phyloP scores from a whole-genome alignment of 2,888 invertebrate genomes.

The Maniola hyperantus region DNA sequence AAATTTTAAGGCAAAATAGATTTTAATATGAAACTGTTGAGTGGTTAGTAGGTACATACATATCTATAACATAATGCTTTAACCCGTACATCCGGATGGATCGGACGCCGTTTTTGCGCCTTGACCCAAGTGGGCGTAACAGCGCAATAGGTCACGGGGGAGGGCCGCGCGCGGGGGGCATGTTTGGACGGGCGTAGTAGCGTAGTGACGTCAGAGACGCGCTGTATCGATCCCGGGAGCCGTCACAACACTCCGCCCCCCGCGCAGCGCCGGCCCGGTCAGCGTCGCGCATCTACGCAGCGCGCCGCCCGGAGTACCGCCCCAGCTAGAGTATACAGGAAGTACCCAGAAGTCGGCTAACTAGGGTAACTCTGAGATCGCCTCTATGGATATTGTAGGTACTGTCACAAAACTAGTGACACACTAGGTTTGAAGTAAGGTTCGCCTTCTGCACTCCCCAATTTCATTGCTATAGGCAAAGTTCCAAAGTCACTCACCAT shows the following conservation, averaged over 20 bases:
- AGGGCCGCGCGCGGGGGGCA: constrained; percentile 56
- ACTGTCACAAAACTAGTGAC: background rate
- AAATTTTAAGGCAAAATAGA: no score
- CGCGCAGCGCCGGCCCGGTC: constrained; percentile 43
- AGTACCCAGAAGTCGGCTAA: constrained; percentile 50
- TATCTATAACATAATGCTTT: background rate
- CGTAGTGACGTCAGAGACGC: constrained; percentile 79
- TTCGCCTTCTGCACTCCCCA: no score
- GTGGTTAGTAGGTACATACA: background rate
- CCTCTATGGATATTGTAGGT: background rate
- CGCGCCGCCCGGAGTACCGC: constrained; percentile 70
- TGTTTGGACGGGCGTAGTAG: constrained; percentile 81
- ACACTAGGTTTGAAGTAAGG: no score
- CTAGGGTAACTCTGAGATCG: background rate
- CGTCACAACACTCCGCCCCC: constrained; percentile 74
- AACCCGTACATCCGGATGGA: constrained; percentile 48
- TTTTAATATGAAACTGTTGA: background rate
- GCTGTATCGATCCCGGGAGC: constrained; percentile 72
- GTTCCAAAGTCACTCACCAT: no score
- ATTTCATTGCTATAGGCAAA: no score
- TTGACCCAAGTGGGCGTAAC: constrained; percentile 79
- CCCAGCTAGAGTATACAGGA: constrained; percentile 44
- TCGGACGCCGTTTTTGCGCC: constrained; percentile 67
- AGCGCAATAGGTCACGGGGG: constrained; percentile 76
- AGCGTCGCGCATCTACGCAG: constrained; percentile 66